Evolutionary conservation across 1,140 invertebrate species (phyloP).

Genomic region (Lasioglossum baleicum): DNA sequence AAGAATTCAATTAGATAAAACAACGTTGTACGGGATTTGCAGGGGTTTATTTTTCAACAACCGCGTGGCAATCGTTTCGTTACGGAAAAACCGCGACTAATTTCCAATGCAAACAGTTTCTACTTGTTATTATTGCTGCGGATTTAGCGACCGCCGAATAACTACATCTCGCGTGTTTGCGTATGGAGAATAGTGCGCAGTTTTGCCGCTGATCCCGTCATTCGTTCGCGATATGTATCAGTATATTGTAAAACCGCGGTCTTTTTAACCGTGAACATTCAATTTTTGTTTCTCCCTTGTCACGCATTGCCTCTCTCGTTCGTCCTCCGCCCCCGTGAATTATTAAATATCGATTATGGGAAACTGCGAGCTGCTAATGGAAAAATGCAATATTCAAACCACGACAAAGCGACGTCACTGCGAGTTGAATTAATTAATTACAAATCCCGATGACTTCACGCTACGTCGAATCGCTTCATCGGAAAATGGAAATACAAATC

Average conservation of each 20-base stretch:
- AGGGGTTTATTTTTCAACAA: neutral
- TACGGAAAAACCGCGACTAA: constrained; percentile 16
- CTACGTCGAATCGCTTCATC: neutral
- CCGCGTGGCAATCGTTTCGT: neutral
- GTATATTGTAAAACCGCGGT: constrained; percentile 34
- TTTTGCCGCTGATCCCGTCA: constrained; percentile 17
- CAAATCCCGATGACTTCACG: constrained; percentile 36
- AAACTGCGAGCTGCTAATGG: constrained; percentile 51
- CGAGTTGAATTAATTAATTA: constrained; percentile 55
- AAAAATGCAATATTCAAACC: constrained; percentile 60
- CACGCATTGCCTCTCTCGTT: neutral
- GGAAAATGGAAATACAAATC: neutral
- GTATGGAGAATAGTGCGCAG: constrained; percentile 22
- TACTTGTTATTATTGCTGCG: constrained; percentile 12
- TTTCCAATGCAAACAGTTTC: constrained; percentile 19
- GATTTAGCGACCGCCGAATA: constrained; percentile 18
- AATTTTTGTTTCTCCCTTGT: constrained; percentile 29
- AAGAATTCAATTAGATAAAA: constrained; percentile 5
- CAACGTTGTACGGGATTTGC: neutral
- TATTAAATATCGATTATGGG: constrained; percentile 59
- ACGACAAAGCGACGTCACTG: constrained; percentile 45
- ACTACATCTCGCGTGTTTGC: constrained; percentile 20
- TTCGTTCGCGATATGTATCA: constrained; percentile 15
- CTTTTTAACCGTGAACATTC: constrained; percentile 45
- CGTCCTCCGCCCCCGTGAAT: constrained; percentile 12